Percentiles rank a stretch among this genome's conserved stretches.
phyloP scores from a whole-genome alignment of 2,797 vertebrate genomes.

The Sebastolobus altivelis region DNA sequence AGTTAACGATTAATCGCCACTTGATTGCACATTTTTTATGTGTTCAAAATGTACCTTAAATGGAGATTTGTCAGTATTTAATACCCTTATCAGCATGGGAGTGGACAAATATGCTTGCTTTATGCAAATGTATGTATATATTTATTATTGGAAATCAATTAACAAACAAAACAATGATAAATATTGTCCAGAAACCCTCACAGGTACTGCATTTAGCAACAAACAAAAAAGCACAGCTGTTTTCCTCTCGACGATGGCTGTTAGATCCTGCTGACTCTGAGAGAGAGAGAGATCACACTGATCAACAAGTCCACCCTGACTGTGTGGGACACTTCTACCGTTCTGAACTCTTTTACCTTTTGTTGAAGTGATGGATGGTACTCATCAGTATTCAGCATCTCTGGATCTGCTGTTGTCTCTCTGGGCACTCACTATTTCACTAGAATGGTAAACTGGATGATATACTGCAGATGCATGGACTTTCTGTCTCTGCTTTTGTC shows the following conservation, averaged over 20 bases:
- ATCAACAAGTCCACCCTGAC: slow-evolving; percentile 17
- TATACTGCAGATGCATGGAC: slow-evolving; percentile 13
- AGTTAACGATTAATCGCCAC: no score
- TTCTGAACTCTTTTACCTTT: slow-evolving; percentile 28
- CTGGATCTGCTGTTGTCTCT: slow-evolving; percentile 18
- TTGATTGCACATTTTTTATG: no score
- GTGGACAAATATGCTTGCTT: no score
- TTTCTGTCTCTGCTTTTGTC: background rate
- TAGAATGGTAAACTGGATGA: slow-evolving; percentile 28
- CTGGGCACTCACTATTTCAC: slow-evolving; percentile 27
- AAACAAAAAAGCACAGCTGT: slow-evolving; percentile 5
- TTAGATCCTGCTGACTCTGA: slow-evolving; percentile 21
- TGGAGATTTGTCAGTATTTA: no score
- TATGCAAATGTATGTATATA: no score
- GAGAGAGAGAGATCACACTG: background rate
- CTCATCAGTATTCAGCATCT: slow-evolving; percentile 48
- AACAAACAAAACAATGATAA: no score
- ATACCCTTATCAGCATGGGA: no score
- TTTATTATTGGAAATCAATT: no score
- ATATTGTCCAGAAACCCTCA: no score
- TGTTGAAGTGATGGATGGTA: slow-evolving; percentile 45
- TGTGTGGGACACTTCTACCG: background rate
- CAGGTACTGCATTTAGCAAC: background rate
- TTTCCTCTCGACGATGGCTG: background rate
- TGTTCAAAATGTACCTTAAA: no score